Evolutionary conservation across 2,797 vertebrate species (phyloP).

Genomic region (Halcyon smyrnensis): DNA sequence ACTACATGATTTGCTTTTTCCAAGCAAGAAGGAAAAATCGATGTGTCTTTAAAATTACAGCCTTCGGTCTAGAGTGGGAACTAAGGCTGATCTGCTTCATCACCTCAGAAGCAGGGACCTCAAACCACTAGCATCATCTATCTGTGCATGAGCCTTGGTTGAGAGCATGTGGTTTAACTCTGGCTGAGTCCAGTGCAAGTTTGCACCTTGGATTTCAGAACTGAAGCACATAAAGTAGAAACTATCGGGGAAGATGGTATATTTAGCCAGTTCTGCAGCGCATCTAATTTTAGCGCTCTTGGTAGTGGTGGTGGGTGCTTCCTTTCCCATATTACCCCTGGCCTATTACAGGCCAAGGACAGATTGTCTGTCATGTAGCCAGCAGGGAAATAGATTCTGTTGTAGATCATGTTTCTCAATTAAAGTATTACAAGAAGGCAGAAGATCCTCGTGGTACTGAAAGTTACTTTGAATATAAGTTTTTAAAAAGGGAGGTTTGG

Average conservation of each 20-base stretch:
- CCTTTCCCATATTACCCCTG: slow-evolving; percentile 83
- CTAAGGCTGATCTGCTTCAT: not conserved
- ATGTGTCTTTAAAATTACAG: slow-evolving; percentile 47
- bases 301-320: slow-evolving; percentile 81
- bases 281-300: slow-evolving; percentile 85
- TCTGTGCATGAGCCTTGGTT: not conserved
- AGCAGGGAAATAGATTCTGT: slow-evolving; percentile 80
- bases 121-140: not conserved
- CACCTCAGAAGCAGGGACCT: not conserved
- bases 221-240: slow-evolving; percentile 70
- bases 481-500: slow-evolving; percentile 65
- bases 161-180: not conserved
- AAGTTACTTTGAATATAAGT: slow-evolving; percentile 79
- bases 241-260: slow-evolving; percentile 80
- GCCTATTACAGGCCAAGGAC: slow-evolving; percentile 83
- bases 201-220: slow-evolving; percentile 44
- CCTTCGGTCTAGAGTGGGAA: slow-evolving; percentile 2
- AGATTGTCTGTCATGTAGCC: slow-evolving; percentile 81
- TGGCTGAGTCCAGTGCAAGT: not conserved
- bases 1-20: slow-evolving; percentile 34
- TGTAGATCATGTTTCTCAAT: slow-evolving; percentile 91
- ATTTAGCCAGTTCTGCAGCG: slow-evolving; percentile 82
- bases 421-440: slow-evolving; percentile 86
- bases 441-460: slow-evolving; percentile 82
- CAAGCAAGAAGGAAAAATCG: slow-evolving; percentile 37